Evolutionary conservation across 1,140 invertebrate species (phyloP).

Genomic region (Glossosoma conforme): DNA sequence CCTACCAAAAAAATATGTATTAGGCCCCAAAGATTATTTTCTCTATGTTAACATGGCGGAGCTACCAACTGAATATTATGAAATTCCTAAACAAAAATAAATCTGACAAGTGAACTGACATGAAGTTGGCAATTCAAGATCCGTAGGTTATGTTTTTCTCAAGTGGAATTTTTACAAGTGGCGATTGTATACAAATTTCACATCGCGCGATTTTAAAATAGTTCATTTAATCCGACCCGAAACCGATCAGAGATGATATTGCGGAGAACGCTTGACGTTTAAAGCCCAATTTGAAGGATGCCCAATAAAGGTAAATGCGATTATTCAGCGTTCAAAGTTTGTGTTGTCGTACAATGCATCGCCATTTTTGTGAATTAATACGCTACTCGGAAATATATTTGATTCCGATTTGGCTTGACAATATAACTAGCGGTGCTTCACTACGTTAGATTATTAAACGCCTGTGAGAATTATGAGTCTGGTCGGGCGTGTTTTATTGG

Average conservation of each 20-base stretch:
- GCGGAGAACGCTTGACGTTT: slow-evolving; percentile 4
- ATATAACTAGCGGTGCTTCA: too few relatives aligned
- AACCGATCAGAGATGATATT: slow-evolving; percentile 10
- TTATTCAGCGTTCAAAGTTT: slow-evolving; percentile 10
- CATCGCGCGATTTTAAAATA: slow-evolving; percentile 15
- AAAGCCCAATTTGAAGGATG: slow-evolving; percentile 10
- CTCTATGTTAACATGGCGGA: too few relatives aligned
- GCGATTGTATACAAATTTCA: slow-evolving; percentile 22
- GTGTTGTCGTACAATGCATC: slow-evolving; percentile 19
- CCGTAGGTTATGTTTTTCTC: slow-evolving; percentile 25
- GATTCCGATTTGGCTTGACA: too few relatives aligned
- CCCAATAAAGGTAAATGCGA: slow-evolving; percentile 17
- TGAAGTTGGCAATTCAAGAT: slow-evolving; percentile 24
- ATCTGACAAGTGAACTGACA: slow-evolving; percentile 23
- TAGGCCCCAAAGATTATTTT: neutral
- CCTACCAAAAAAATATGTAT: neutral
- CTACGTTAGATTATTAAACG: too few relatives aligned
- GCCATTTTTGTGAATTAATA: slow-evolving; percentile 20
- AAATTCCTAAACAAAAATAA: slow-evolving; percentile 23
- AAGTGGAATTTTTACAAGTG: slow-evolving; percentile 18
- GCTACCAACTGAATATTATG: slow-evolving; percentile 5
- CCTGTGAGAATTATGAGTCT: too few relatives aligned
- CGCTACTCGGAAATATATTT: slow-evolving; percentile 1
- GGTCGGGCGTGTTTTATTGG: too few relatives aligned
- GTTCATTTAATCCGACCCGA: slow-evolving; percentile 12